Percentiles rank a stretch among this genome's conserved stretches.
Conservation (phyloP, 1,140 invertebrate species). For the Caerostris darwini region DNA sequence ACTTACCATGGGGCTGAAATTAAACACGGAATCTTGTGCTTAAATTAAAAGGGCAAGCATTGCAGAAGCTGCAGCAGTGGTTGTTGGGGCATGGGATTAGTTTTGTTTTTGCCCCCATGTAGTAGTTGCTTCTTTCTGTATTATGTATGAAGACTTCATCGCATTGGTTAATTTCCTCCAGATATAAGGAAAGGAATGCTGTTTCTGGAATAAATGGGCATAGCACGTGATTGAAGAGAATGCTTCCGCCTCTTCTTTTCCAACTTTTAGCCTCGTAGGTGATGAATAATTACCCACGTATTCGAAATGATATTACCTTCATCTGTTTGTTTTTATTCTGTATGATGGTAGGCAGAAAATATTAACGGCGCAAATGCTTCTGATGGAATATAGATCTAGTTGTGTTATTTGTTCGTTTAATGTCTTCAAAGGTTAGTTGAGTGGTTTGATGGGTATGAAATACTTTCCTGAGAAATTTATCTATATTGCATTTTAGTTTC, state of each 20-base stretch:
- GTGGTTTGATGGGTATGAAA: no score
- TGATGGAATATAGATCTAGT: not conserved
- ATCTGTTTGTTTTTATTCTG: not conserved
- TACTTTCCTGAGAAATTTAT: no score
- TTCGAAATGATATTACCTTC: not conserved
- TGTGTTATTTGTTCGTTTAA: no score
- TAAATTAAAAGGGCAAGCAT: slow-evolving; percentile 55
- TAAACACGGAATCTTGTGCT: slow-evolving; percentile 62
- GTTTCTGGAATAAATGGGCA: not conserved
- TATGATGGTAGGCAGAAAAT: not conserved
- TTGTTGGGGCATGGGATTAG: not conserved
- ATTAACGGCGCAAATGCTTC: not conserved
- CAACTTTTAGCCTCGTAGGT: slow-evolving; percentile 9
- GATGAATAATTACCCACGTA: slow-evolving; percentile 25
- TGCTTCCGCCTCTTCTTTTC: not conserved
- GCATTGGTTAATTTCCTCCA: slow-evolving; percentile 9
- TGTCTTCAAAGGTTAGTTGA: no score
- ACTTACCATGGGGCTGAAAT: not conserved
- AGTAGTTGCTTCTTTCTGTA: slow-evolving; percentile 12
- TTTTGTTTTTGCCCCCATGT: not conserved
- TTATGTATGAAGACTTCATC: slow-evolving; percentile 56
- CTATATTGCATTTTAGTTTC: no score
- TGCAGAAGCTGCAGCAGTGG: not conserved
- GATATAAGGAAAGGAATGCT: not conserved
- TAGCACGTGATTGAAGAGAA: not conserved